These are phyloP conservation scores for Sarcophilus harrisii DNA, from an alignment of 2,797 vertebrate genomes.

Conservation along the genomic window DNA sequence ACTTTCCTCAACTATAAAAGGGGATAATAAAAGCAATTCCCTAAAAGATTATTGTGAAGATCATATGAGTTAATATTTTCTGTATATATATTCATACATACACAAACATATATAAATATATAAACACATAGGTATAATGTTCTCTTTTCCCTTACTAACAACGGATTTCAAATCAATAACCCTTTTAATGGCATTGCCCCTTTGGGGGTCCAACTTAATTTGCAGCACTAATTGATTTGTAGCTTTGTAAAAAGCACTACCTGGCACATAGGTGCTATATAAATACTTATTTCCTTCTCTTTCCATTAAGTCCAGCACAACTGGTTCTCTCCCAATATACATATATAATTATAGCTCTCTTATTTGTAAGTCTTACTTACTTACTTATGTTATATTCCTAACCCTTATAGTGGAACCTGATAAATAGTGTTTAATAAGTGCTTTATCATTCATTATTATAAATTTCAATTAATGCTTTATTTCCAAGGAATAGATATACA, in stretches of 20 bases:
- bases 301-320: not conserved
- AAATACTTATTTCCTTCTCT: not conserved
- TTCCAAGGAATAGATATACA: not conserved
- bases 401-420: not conserved
- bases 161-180: not conserved
- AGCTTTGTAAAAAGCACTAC: not conserved
- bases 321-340: not conserved
- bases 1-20: not conserved
- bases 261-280: not conserved
- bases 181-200: not conserved
- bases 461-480: not conserved
- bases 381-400: not conserved
- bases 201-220: not conserved
- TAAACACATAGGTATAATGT: not conserved
- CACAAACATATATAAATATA: not conserved
- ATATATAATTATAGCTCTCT: not conserved
- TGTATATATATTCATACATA: not conserved
- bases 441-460: not conserved
- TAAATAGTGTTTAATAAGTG: not conserved
- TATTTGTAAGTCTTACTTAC: not conserved
- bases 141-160: not conserved
- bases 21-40: not conserved
- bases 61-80: not conserved
- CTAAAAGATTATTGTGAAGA: not conserved
- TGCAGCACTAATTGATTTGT: not conserved